Conservation (phyloP, 1,140 invertebrate genomes). For the Drosophila santomea region DNA sequence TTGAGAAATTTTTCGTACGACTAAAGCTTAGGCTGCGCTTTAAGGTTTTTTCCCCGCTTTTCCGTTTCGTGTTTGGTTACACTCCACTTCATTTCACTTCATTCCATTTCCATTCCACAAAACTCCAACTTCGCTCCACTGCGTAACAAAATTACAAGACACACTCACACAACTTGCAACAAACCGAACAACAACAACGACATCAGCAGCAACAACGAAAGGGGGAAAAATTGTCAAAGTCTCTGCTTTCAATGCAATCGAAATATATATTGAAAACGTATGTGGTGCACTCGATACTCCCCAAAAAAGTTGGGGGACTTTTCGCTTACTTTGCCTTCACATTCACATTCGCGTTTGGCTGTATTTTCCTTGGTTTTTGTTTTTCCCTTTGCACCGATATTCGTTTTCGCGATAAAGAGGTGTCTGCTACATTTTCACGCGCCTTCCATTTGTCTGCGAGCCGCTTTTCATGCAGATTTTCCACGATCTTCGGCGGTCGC, state of each 20-base stretch:
- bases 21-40: slow-evolving; percentile 65
- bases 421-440: slow-evolving; percentile 41
- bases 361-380: slow-evolving; percentile 53
- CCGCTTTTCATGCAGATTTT: slow-evolving; percentile 31
- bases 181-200: slow-evolving; percentile 18
- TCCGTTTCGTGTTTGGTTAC: slow-evolving; percentile 54
- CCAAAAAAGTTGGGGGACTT: slow-evolving; percentile 42
- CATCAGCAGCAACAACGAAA: neutral
- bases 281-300: slow-evolving; percentile 26
- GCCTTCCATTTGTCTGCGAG: slow-evolving; percentile 8
- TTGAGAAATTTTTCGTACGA: slow-evolving; percentile 56
- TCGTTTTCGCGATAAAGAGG: slow-evolving; percentile 37
- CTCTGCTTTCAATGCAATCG: slow-evolving; percentile 58
- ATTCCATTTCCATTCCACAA: slow-evolving; percentile 38
- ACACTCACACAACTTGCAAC: slow-evolving; percentile 28
- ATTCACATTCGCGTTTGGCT: slow-evolving; percentile 69
- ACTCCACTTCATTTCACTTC: slow-evolving; percentile 67
- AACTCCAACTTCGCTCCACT: slow-evolving; percentile 70
- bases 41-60: slow-evolving; percentile 37
- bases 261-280: slow-evolving; percentile 9
- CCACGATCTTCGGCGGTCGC: slow-evolving; percentile 20
- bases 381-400: slow-evolving; percentile 70
- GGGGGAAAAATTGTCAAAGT: slow-evolving; percentile 27
- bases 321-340: slow-evolving; percentile 75
- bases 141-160: slow-evolving; percentile 76